phyloP scores from a whole-genome alignment of 2,797 vertebrate species.

The Microctenopoma steveboyesi region DNA sequence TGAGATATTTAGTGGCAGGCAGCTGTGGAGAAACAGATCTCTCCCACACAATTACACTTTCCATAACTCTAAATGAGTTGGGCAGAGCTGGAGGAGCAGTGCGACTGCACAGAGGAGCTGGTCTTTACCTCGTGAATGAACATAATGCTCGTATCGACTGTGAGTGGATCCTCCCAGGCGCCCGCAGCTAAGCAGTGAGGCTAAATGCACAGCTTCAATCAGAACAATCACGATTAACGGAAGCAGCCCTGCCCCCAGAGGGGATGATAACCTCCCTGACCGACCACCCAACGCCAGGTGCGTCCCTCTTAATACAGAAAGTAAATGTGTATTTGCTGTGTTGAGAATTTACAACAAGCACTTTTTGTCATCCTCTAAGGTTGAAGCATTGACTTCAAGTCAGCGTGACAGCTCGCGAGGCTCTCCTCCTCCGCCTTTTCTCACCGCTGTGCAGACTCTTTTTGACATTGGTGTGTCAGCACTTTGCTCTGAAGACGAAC shows the following conservation, averaged over 20 bases:
- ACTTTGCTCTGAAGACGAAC: slow-evolving; percentile 49
- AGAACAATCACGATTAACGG: slow-evolving; percentile 49
- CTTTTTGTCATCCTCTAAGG: slow-evolving; percentile 22
- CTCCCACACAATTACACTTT: slow-evolving; percentile 14
- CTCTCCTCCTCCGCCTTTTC: slow-evolving; percentile 15
- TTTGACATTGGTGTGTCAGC: slow-evolving; percentile 54
- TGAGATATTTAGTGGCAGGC: slow-evolving; percentile 5
- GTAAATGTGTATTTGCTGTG: background rate
- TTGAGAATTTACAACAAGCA: background rate
- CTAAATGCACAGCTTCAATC: slow-evolving; percentile 63
- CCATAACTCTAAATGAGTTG: slow-evolving; percentile 25
- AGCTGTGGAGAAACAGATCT: background rate
- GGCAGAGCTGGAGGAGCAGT: slow-evolving; percentile 14
- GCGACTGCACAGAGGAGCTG: slow-evolving; percentile 25
- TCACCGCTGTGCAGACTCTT: slow-evolving; percentile 37
- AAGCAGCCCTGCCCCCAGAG: slow-evolving; percentile 9
- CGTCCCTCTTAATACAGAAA: background rate
- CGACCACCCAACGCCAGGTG: background rate
- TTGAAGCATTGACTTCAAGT: slow-evolving; percentile 12
- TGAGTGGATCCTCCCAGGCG: slow-evolving; percentile 25
- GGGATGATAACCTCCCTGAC: slow-evolving; percentile 23
- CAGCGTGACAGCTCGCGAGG: slow-evolving; percentile 30
- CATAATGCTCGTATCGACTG: slow-evolving; percentile 51
- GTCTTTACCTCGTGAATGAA: slow-evolving; percentile 32
- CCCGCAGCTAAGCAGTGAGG: slow-evolving; percentile 35